phyloP scores from a whole-genome alignment of 2,888 invertebrate genomes.

The Prosopocoilus inquinatus region DNA sequence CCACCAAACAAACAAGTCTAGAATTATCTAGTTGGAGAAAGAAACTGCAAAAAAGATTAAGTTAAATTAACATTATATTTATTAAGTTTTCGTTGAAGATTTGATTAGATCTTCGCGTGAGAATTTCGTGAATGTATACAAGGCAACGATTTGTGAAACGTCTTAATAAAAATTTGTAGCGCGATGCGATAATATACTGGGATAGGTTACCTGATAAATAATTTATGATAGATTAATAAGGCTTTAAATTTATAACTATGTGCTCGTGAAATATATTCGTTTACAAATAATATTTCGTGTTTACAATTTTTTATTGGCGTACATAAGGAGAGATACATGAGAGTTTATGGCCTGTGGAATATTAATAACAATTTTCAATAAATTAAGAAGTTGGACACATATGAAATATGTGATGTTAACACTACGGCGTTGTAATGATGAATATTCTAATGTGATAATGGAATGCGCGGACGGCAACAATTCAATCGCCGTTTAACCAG shows the following conservation, averaged over 20 bases:
- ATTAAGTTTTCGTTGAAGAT: too few relatives aligned
- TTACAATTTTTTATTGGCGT: neutral
- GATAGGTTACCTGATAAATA: neutral
- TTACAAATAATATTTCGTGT: constrained; percentile 4
- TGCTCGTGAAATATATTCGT: neutral
- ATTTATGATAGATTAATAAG: neutral
- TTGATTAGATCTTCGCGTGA: too few relatives aligned
- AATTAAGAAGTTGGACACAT: constrained; percentile 7
- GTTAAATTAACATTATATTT: too few relatives aligned
- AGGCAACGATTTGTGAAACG: too few relatives aligned
- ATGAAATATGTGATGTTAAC: constrained; percentile 17
- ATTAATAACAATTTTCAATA: constrained; percentile 13
- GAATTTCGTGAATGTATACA: too few relatives aligned
- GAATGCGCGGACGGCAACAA: constrained; percentile 32
- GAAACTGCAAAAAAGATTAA: too few relatives aligned
- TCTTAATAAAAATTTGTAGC: too few relatives aligned
- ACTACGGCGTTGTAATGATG: constrained; percentile 23
- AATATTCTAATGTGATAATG: constrained; percentile 28
- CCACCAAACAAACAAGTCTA: too few relatives aligned
- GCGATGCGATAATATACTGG: too few relatives aligned
- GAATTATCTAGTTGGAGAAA: too few relatives aligned
- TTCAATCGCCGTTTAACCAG: constrained; percentile 27
- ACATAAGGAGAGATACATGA: neutral
- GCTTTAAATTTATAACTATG: constrained; percentile 1
- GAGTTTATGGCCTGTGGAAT: constrained; percentile 2